These are phyloP conservation scores for Trissonchulus latispiculum DNA, from an alignment of 2,888 invertebrate genomes.

Conservation along the genomic window DNA sequence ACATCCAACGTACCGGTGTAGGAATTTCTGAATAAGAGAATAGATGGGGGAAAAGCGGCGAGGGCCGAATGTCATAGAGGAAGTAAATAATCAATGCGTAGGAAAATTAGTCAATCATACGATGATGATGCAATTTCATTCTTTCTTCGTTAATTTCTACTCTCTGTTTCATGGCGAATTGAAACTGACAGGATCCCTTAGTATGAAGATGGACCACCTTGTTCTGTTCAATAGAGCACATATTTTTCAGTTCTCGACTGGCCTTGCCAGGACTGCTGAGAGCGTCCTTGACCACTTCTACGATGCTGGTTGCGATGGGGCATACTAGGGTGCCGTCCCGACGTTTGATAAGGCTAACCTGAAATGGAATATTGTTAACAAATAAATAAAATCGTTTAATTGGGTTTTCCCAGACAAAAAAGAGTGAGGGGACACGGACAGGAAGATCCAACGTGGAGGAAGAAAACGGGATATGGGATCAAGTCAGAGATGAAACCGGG, in stretches of 20 bases:
- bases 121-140: neutral
- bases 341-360: slow-evolving; percentile 27
- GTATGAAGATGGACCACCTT: slow-evolving; percentile 32
- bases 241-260: neutral
- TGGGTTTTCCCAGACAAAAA: too few species aligned
- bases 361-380: neutral
- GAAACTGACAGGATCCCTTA: slow-evolving; percentile 40
- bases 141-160: slow-evolving; percentile 38
- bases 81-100: too few species aligned
- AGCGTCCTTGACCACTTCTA: slow-evolving; percentile 34
- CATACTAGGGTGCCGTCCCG: slow-evolving; percentile 38
- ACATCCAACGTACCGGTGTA: too few species aligned
- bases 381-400: too few species aligned
- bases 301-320: slow-evolving; percentile 37
- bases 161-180: slow-evolving; percentile 42
- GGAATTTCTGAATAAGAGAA: too few species aligned
- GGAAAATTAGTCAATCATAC: too few species aligned
- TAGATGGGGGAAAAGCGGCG: too few species aligned
- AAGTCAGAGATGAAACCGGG: too few species aligned
- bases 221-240: slow-evolving; percentile 7
- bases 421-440: too few species aligned
- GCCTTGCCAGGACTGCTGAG: neutral
- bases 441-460: too few species aligned
- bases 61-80: too few species aligned
- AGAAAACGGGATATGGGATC: too few species aligned